phyloP scores from a whole-genome alignment of 2,113 vertebrate genomes.

The Dermatemys mawii region DNA sequence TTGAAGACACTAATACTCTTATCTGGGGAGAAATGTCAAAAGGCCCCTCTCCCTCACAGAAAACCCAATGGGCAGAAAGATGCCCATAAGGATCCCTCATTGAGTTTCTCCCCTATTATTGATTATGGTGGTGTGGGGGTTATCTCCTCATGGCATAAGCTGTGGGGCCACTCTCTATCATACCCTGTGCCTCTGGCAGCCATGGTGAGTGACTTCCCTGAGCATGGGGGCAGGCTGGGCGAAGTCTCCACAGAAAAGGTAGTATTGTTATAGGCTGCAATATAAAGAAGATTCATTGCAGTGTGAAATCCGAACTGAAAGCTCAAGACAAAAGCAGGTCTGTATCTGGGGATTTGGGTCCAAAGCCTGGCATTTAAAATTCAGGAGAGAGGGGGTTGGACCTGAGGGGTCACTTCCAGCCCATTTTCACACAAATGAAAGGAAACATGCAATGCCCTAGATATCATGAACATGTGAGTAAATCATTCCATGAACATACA shows the following conservation, averaged over 20 bases:
- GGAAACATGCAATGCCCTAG: neutral
- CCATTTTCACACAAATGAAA: neutral
- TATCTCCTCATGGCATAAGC: neutral
- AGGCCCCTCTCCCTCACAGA: neutral
- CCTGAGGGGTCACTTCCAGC: neutral
- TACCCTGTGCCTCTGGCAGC: neutral
- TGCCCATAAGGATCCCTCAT: neutral
- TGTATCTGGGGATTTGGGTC: neutral
- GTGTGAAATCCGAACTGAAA: neutral
- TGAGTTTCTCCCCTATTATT: neutral
- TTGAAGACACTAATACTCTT: neutral
- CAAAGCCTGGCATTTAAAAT: neutral
- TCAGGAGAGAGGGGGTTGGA: neutral
- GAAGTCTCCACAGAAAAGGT: neutral
- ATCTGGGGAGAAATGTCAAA: neutral
- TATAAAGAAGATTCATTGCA: neutral
- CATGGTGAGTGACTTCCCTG: neutral
- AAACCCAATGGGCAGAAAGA: neutral
- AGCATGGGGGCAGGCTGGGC: neutral
- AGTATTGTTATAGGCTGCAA: neutral
- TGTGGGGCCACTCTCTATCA: neutral
- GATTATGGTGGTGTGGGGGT: neutral
- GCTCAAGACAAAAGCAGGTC: neutral
- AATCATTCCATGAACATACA: slow-evolving; percentile 28
- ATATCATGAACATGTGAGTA: neutral